phyloP scores from a whole-genome alignment of 2,888 invertebrate species.

The Ethmia dodecea region DNA sequence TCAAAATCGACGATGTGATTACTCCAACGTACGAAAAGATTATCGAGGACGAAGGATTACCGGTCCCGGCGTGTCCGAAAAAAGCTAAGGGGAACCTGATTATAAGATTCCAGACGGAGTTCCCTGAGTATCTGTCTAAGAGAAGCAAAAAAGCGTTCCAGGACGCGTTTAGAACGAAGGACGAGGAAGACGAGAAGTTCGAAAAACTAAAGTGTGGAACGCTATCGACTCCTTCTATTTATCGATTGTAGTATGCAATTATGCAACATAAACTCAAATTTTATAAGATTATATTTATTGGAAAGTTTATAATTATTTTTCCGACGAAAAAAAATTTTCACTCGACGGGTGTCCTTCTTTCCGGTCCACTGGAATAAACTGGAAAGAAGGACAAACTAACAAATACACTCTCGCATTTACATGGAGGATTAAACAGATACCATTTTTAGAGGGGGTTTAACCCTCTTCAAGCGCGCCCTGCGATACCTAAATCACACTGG shows the following conservation, averaged over 20 bases:
- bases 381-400: no score
- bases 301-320: no score
- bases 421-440: no score
- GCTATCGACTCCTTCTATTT: constrained; percentile 36
- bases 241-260: constrained; percentile 12
- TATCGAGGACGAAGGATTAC: constrained; percentile 85
- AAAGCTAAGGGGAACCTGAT: constrained; percentile 83
- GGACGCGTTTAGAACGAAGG: constrained; percentile 50
- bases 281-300: no score
- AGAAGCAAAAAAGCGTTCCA: constrained; percentile 58
- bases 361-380: no score
- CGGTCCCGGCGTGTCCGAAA: constrained; percentile 77
- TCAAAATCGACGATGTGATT: constrained; percentile 85
- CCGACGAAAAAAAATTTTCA: no score
- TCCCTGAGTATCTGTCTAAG: constrained; percentile 63
- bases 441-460: no score
- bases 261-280: no score
- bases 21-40: constrained; percentile 82
- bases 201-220: constrained; percentile 52
- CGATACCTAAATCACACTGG: no score
- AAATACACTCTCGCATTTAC: no score
- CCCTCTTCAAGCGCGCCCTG: no score
- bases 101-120: constrained; percentile 78
- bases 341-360: no score
- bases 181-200: constrained; percentile 52